These are phyloP conservation scores for Meloidogyne hapla DNA, from an alignment of 1,140 invertebrate species.

Conservation along the genomic window DNA sequence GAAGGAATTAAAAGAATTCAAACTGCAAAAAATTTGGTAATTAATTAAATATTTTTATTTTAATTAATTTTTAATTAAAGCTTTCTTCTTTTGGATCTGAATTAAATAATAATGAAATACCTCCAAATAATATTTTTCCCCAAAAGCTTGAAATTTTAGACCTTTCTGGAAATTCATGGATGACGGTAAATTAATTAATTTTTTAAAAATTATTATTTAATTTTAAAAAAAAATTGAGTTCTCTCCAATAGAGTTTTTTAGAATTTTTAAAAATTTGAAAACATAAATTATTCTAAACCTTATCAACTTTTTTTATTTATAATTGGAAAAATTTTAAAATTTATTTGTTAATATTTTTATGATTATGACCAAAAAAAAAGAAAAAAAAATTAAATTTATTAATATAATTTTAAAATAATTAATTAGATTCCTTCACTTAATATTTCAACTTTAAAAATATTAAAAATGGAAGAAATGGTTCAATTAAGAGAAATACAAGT, in stretches of 20 bases:
- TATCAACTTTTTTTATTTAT: too few species aligned
- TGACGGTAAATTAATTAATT: background rate
- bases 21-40: slow-evolving; percentile 19
- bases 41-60: background rate
- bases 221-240: background rate
- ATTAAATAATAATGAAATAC: background rate
- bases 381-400: background rate
- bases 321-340: too few species aligned
- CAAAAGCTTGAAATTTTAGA: background rate
- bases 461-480: slow-evolving; percentile 16
- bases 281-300: too few species aligned
- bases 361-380: too few species aligned
- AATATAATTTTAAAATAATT: background rate
- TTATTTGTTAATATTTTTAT: too few species aligned
- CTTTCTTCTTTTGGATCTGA: slow-evolving; percentile 5
- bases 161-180: slow-evolving; percentile 25
- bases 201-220: background rate
- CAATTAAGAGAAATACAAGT: slow-evolving; percentile 20
- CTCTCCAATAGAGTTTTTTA: too few species aligned
- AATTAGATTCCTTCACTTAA: slow-evolving; percentile 1
- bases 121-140: background rate
- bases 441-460: background rate
- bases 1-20: background rate
- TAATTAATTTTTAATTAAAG: background rate
- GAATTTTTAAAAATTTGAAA: too few species aligned